These are phyloP conservation scores for Drosophila kambysellisi DNA, from an alignment of 2,888 invertebrate species.

Conservation along the genomic window DNA sequence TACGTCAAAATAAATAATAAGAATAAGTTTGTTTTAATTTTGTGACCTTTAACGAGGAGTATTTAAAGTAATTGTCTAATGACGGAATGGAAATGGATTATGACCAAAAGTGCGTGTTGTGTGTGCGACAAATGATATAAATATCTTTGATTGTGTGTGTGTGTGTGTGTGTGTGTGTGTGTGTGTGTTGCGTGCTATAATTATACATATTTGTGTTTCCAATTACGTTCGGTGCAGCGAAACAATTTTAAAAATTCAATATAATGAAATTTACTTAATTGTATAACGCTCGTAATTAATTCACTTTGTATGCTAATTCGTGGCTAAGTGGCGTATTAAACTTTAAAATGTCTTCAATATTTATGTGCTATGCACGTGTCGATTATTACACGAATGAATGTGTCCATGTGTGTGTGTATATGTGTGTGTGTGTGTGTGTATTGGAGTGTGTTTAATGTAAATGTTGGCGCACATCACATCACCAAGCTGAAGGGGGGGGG, in stretches of 20 bases:
- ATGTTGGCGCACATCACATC: constrained; percentile 64
- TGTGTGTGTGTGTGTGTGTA: not conserved
- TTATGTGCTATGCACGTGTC: constrained; percentile 75
- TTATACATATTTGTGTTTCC: constrained; percentile 76
- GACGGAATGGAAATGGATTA: constrained; percentile 6
- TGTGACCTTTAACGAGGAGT: constrained; percentile 29
- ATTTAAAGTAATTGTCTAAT: constrained; percentile 9
- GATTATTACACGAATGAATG: constrained; percentile 67
- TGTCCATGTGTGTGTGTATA: constrained; percentile 3
- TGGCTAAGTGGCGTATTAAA: constrained; percentile 80
- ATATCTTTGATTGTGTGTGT: constrained; percentile 24
- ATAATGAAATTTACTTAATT: constrained; percentile 83
- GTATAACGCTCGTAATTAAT: constrained; percentile 82
- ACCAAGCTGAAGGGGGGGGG: constrained; percentile 9
- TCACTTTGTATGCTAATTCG: constrained; percentile 82
- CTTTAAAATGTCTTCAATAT: constrained; percentile 81
- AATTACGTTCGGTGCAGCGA: constrained; percentile 70
- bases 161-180: constrained; percentile 5
- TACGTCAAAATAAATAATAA: not conserved
- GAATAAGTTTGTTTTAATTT: not conserved
- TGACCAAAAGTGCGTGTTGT: constrained; percentile 42
- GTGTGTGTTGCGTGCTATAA: constrained; percentile 47
- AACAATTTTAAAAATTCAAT: constrained; percentile 82
- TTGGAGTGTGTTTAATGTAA: constrained; percentile 51
- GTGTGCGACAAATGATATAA: constrained; percentile 14